Percentiles rank a stretch among this genome's conserved stretches.
Conservation (phyloP, 2,113 vertebrate species). For the Spea bombifrons region DNA sequence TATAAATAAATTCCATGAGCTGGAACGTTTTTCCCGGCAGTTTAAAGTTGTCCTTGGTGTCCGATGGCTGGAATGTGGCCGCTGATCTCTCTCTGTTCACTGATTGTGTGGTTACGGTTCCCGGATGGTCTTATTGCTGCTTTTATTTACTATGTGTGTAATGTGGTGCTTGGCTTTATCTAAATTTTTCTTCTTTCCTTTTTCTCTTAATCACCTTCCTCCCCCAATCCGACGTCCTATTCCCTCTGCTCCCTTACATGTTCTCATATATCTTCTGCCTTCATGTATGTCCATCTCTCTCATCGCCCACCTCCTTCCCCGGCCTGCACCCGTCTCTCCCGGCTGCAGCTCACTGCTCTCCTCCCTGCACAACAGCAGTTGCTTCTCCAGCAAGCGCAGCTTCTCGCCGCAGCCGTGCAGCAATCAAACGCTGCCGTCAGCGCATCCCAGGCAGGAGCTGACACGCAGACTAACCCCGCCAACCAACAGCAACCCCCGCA, state of each 20-base stretch:
- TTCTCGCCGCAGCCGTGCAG: conserved; percentile 75
- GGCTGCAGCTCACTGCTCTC: conserved; percentile 72
- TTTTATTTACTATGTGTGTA: not conserved
- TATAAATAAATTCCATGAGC: too few relatives aligned
- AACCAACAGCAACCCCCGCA: conserved; percentile 75
- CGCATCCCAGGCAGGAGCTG: conserved; percentile 63
- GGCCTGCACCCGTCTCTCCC: not conserved
- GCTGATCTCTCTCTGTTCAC: too few relatives aligned
- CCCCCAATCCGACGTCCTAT: not conserved
- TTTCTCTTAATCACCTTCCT: not conserved
- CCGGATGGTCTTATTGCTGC: too few relatives aligned
- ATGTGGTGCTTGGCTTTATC: conserved; percentile 20
- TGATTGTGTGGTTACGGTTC: too few relatives aligned
- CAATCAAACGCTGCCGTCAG: conserved; percentile 73
- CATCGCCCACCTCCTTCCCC: not conserved
- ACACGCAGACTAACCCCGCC: conserved; percentile 65
- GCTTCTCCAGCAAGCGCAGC: conserved; percentile 86
- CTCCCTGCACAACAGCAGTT: conserved; percentile 87
- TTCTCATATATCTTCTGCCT: not conserved
- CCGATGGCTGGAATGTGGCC: too few relatives aligned
- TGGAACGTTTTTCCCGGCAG: too few relatives aligned
- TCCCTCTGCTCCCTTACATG: not conserved
- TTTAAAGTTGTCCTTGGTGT: too few relatives aligned
- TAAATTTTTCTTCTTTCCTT: not conserved
- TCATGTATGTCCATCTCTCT: not conserved